Conservation (phyloP, 2,888 invertebrate species). For the Apamea monoglypha region DNA sequence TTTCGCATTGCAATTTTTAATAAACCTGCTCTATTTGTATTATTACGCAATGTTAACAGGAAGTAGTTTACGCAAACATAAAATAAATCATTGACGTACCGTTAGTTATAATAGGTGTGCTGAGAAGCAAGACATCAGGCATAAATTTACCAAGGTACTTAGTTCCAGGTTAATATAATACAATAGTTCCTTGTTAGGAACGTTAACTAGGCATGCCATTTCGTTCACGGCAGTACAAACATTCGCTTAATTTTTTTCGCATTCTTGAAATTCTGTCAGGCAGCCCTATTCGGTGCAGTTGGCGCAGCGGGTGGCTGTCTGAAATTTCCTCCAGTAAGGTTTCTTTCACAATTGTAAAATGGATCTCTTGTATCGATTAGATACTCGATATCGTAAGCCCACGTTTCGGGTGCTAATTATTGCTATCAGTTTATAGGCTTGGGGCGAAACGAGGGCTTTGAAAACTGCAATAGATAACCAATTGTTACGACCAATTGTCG, state of each 20-base stretch:
- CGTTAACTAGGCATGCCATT: slow-evolving; percentile 22
- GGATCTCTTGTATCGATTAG: slow-evolving; percentile 63
- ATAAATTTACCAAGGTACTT: slow-evolving; percentile 43
- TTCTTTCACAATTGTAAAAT: slow-evolving; percentile 69
- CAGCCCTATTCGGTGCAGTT: slow-evolving; percentile 45
- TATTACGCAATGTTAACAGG: neutral
- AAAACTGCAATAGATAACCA: slow-evolving; percentile 60
- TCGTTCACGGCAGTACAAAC: slow-evolving; percentile 4
- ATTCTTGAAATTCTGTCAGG: slow-evolving; percentile 19
- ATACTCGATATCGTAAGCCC: slow-evolving; percentile 63
- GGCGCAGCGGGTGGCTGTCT: slow-evolving; percentile 63
- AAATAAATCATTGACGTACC: slow-evolving; percentile 18
- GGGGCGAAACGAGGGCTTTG: slow-evolving; percentile 52
- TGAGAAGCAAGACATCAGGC: slow-evolving; percentile 31
- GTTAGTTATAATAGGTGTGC: slow-evolving; percentile 15
- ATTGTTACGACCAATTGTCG: slow-evolving; percentile 60
- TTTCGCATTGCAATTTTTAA: neutral
- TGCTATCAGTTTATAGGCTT: slow-evolving; percentile 54
- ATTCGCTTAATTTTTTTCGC: slow-evolving; percentile 21
- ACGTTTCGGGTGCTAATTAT: slow-evolving; percentile 68
- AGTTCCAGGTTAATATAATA: slow-evolving; percentile 42
- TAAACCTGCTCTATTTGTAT: neutral
- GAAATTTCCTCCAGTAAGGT: slow-evolving; percentile 50
- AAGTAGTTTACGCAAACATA: slow-evolving; percentile 15
- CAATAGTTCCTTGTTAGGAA: slow-evolving; percentile 36